Percentiles rank a stretch among this genome's conserved stretches.
These are phyloP conservation scores for Tor tambroides DNA, from an alignment of 2,113 vertebrate species.

Conservation along the genomic window DNA sequence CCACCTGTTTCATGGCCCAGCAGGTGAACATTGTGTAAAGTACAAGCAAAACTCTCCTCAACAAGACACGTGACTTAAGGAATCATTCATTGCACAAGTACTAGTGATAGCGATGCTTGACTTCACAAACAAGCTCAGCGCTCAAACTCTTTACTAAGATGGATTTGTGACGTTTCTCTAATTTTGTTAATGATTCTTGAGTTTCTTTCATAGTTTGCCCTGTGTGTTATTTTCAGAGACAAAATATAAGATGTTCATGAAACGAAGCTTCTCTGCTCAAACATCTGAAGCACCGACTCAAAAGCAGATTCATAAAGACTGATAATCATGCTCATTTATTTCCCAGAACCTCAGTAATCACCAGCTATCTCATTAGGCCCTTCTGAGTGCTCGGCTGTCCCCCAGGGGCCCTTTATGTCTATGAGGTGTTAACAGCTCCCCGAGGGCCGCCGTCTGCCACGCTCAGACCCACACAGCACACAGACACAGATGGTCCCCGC, in stretches of 20 bases:
- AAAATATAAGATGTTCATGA: background rate
- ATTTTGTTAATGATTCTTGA: background rate
- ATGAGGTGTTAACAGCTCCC: conserved; percentile 90
- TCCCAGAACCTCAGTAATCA: conserved; percentile 51
- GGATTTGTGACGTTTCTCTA: background rate
- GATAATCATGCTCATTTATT: conserved; percentile 64
- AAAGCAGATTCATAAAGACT: conserved; percentile 36
- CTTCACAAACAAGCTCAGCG: background rate
- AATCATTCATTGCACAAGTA: background rate
- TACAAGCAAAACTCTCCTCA: background rate
- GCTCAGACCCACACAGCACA: conserved; percentile 70
- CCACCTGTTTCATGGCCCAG: background rate
- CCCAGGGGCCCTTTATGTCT: conserved; percentile 80
- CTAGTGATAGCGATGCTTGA: background rate
- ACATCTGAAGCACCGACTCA: background rate
- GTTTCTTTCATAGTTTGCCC: background rate
- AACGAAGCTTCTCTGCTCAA: background rate
- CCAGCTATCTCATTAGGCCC: conserved; percentile 74
- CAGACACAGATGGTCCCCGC: conserved; percentile 74
- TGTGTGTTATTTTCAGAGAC: background rate
- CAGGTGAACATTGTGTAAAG: background rate
- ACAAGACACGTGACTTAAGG: background rate
- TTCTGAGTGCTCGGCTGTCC: conserved; percentile 60
- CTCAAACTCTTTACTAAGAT: background rate
- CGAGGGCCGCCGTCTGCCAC: conserved; percentile 73